Evolutionary conservation across 2,888 invertebrate species (phyloP).

Genomic region (Cistogaster globosa): DNA sequence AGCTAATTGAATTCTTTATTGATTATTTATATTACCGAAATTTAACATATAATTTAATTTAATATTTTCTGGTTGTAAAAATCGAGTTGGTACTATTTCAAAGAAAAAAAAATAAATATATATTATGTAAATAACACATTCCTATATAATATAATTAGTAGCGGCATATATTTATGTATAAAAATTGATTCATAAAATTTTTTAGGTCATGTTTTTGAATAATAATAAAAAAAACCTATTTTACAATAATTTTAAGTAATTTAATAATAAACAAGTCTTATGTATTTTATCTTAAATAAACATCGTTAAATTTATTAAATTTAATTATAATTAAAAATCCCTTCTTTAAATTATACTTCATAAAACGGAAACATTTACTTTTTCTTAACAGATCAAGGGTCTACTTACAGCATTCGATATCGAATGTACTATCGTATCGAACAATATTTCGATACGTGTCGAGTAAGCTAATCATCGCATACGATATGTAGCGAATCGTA

Average conservation of each 20-base stretch:
- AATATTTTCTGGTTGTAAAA: background rate
- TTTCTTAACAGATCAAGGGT: too few relatives aligned
- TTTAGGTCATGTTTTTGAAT: conserved; percentile 5
- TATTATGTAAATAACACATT: conserved; percentile 53
- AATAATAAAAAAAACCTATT: conserved; percentile 29
- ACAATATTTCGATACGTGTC: too few relatives aligned
- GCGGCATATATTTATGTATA: conserved; percentile 8
- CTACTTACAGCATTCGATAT: too few relatives aligned
- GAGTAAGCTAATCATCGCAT: too few relatives aligned
- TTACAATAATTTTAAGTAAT: conserved; percentile 50
- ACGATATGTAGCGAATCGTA: too few relatives aligned
- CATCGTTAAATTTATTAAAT: conserved; percentile 43
- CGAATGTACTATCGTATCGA: too few relatives aligned
- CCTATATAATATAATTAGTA: conserved; percentile 37
- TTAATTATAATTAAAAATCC: conserved; percentile 9
- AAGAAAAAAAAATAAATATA: background rate
- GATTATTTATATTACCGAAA: too few relatives aligned
- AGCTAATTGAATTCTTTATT: too few relatives aligned
- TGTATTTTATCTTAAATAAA: conserved; percentile 44
- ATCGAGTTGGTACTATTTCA: background rate
- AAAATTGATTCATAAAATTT: conserved; percentile 25
- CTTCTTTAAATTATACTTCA: conserved; percentile 3
- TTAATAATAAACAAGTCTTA: conserved; percentile 54
- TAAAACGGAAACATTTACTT: too few relatives aligned
- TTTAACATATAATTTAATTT: background rate